Base-by-base conservation (phyloP, 2,888 invertebrate species). In the Danaus chrysippus region DNA sequence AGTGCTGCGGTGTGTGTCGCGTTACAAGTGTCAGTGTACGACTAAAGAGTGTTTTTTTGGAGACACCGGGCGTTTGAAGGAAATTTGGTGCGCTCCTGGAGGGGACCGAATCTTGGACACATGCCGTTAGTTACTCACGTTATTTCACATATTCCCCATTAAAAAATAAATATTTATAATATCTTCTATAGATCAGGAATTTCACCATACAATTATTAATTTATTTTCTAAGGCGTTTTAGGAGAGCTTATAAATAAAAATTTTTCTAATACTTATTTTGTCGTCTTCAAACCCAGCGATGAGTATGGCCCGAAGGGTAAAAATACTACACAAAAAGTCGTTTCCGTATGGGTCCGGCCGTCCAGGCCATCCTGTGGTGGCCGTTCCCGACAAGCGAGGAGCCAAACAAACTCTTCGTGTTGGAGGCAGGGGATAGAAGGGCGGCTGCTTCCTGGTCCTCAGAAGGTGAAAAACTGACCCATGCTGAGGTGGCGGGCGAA, bases 21-120 rank as follows among this genome's bases (percentile, higher is more conserved):
- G 94, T 96, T n/a, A n/a, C n/a, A n/a, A 0, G 92, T 97, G 61
- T 92, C 94, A 0, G 95, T 96, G 59, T 95, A 95, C 76, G 94
- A 96, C 0, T 93, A 94, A 70, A n/a, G n/a, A n/a, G n/a, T n/a
- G n/a, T n/a, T n/a, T n/a, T n/a, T n/a, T n/a, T n/a, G n/a, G n/a
- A n/a, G n/a, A n/a, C n/a, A n/a, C n/a, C n/a, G n/a, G n/a, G n/a
- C n/a, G n/a, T n/a, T n/a, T n/a, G n/a, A n/a, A n/a, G n/a, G n/a
- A n/a, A n/a, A n/a, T n/a, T n/a, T n/a, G n/a, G n/a, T n/a, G n/a
- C n/a, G n/a, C n/a, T n/a, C n/a, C n/a, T n/a, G n/a, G n/a, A n/a
- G n/a, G n/a, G n/a, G n/a, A n/a, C n/a, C n/a, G n/a, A n/a, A n/a
- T n/a, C n/a, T n/a, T n/a, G n/a, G n/a, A n/a, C n/a, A n/a, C n/a